A percentile compares a stretch with the other conserved stretches of the same genome.
These are phyloP conservation scores for Elachura formosa DNA, from an alignment of 2,113 vertebrate genomes.

Conservation along the genomic window DNA sequence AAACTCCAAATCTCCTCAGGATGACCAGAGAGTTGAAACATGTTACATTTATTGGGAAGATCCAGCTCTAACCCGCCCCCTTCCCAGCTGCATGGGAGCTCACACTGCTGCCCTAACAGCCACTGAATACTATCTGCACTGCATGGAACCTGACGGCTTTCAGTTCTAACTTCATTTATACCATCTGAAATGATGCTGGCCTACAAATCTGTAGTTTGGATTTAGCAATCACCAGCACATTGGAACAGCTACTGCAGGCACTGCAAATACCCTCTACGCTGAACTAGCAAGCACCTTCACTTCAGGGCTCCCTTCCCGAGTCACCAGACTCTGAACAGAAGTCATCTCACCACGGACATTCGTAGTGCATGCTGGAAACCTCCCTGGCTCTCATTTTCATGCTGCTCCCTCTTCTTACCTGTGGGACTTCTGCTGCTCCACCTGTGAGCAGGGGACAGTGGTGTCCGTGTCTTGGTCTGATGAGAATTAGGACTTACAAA, in stretches of 20 bases:
- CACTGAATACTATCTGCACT: background rate
- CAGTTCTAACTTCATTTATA: background rate
- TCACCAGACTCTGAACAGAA: background rate
- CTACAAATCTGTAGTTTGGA: background rate
- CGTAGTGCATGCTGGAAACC: background rate
- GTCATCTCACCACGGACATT: accelerated
- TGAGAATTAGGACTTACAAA: background rate
- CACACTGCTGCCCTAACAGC: background rate
- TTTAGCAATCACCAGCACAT: background rate
- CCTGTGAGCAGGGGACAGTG: background rate
- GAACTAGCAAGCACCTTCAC: background rate
- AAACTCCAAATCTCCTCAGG: background rate
- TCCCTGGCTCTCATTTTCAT: background rate
- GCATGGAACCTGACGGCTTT: background rate
- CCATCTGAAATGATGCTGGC: background rate
- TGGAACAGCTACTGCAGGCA: background rate
- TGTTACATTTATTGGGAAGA: background rate
- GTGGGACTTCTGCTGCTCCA: background rate
- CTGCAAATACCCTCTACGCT: background rate
- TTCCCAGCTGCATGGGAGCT: accelerated
- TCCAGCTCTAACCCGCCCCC: background rate
- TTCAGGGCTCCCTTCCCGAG: background rate
- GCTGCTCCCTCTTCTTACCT: background rate
- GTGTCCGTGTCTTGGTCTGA: background rate
- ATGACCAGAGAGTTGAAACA: background rate